These are phyloP conservation scores for Lysandra bellargus DNA, from an alignment of 2,888 invertebrate genomes.

Conservation along the genomic window DNA sequence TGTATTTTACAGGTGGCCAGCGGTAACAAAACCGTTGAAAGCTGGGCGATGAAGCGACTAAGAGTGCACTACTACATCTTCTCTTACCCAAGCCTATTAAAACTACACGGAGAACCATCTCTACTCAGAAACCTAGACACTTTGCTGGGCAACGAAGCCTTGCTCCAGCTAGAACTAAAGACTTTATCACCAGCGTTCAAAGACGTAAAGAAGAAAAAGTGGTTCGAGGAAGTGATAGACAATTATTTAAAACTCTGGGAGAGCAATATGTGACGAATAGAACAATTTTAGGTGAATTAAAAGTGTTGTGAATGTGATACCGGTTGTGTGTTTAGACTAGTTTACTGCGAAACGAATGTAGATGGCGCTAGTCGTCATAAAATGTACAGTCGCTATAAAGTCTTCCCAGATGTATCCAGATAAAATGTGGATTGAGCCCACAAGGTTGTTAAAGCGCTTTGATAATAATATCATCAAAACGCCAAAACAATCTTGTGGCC, in stretches of 20 bases:
- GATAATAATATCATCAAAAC: too few relatives aligned
- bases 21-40: constrained; percentile 88
- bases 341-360: constrained; percentile 13
- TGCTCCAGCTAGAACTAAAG: constrained; percentile 89
- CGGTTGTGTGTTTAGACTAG: not conserved
- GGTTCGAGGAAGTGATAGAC: constrained; percentile 94
- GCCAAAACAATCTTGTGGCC: too few relatives aligned
- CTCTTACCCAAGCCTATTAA: constrained; percentile 88
- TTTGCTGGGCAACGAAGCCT: constrained; percentile 89
- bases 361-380: not conserved
- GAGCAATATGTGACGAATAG: constrained; percentile 86
- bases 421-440: too few relatives aligned
- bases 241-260: constrained; percentile 95
- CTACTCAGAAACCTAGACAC: constrained; percentile 85
- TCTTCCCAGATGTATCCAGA: not conserved
- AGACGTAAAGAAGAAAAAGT: constrained; percentile 86
- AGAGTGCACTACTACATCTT: constrained; percentile 89
- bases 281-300: constrained; percentile 39
- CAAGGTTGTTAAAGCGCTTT: too few relatives aligned
- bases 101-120: constrained; percentile 89
- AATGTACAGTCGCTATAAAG: not conserved
- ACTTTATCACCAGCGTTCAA: constrained; percentile 89
- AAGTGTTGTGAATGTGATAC: constrained; percentile 28
- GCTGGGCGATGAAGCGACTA: constrained; percentile 86
- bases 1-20: constrained; percentile 81